Base-by-base conservation (phyloP, 2,797 vertebrate genomes). In the Centropyge bicolor region DNA sequence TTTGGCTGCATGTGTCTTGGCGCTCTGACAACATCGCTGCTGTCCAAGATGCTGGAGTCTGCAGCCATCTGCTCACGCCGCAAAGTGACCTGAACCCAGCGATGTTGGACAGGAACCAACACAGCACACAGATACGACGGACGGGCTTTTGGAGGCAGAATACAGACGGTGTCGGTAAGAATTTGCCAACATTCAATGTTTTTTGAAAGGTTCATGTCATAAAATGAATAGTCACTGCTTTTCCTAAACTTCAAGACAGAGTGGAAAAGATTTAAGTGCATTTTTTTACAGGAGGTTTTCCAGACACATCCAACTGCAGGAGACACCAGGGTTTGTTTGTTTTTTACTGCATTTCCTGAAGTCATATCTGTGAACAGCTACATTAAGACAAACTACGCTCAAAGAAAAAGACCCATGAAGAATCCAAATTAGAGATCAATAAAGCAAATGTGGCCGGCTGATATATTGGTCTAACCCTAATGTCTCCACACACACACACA, bases 21-120 rank as follows among this genome's bases (percentile, higher is more conserved):
- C 48, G 6, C 13, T 22, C 10, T 66, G 62, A 60, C 67, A 75
- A 10, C 49, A 8, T 6, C 38, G 66, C 41, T 56, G 61, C 55
- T 48, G 55, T 56, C 62, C 41, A 72, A 41, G 41, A 71, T 16
- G n/a, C 55, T 59, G 66, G 14, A 45, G 78, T 57, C 24, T 56
- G 20, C 56, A 67, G 62, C 74, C 70, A 82, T 78, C 75, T 78
- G 80, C 59, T 68, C 52, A 9, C 17, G 64, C 45, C 70, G 38
- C 68, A 77, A 45, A 43, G 24, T 70, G 59, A 78, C 75, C 75
- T 70, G 57, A 61, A 60, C 70, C 52, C n/a, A n/a, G 51, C n/a
- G 55, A 67, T 36, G 20, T 8, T 71, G 60, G 43, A 70, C 0
- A 13, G 5, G 3, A 71, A 59, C 51, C 67, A 63, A 49, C 1